Percentiles rank a stretch among this genome's conserved stretches.
Evolutionary conservation across 53 echinoderm and acorn worm genomes (phyloP).

Genomic region (Mesocentrotus franciscanus): DNA sequence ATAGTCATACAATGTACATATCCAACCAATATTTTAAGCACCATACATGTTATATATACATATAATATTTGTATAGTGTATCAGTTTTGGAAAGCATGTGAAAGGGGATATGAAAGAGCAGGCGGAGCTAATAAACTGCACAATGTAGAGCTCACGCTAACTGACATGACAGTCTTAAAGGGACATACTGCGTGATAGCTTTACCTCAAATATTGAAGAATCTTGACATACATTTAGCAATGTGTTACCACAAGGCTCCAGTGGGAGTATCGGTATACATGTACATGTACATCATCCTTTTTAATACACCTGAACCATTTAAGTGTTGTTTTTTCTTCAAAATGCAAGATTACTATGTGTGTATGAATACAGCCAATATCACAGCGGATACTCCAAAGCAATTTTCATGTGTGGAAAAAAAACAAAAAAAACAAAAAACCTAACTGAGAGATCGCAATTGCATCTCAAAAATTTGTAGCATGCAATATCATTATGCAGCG

Average conservation of each 20-base stretch:
- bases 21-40: neutral
- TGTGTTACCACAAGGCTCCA: too few species aligned
- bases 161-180: too few species aligned
- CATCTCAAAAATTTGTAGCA: neutral
- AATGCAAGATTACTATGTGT: too few species aligned
- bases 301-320: too few species aligned
- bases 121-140: neutral
- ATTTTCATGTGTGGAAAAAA: neutral
- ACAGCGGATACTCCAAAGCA: neutral
- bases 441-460: neutral
- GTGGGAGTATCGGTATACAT: too few species aligned
- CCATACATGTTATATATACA: neutral
- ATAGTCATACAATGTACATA: neutral
- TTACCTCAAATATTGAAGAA: too few species aligned
- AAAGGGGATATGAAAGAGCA: neutral
- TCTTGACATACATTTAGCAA: too few species aligned
- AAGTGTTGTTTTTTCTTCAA: too few species aligned
- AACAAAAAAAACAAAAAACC: neutral
- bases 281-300: too few species aligned
- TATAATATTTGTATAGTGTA: neutral
- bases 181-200: too few species aligned
- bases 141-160: neutral
- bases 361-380: neutral
- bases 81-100: neutral
- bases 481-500: neutral